phyloP scores from a whole-genome alignment of 2,797 vertebrate species.

The Rhynchonycteris naso region DNA sequence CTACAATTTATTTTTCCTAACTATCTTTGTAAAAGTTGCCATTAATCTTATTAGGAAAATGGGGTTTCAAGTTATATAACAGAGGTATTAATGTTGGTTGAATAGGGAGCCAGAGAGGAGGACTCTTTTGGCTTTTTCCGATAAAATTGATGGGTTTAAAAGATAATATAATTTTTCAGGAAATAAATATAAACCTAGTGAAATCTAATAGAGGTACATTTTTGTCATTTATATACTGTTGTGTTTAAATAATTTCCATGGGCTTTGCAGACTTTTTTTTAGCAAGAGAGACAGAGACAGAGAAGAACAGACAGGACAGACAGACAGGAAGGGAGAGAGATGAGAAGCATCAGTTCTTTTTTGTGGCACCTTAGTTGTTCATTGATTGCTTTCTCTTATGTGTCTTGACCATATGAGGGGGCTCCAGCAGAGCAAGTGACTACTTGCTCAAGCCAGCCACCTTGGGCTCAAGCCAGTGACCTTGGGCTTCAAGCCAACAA shows the following conservation, averaged over 20 bases:
- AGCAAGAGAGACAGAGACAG: too few species aligned
- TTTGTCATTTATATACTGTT: not conserved
- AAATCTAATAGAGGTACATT: not conserved
- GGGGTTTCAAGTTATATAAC: slow-evolving; percentile 4
- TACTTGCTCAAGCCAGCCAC: too few species aligned
- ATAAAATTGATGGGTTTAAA: slow-evolving; percentile 28
- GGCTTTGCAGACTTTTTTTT: not conserved
- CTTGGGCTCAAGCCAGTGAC: too few species aligned
- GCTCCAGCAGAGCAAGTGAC: too few species aligned
- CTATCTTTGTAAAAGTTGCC: slow-evolving; percentile 27
- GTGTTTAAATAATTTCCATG: slow-evolving; percentile 34
- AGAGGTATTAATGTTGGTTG: slow-evolving; percentile 15
- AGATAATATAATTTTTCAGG: not conserved
- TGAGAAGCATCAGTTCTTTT: too few species aligned
- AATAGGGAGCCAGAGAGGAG: not conserved
- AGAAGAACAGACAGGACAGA: too few species aligned
- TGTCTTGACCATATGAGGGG: too few species aligned
- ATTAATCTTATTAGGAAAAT: slow-evolving; percentile 36
- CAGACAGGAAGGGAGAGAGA: too few species aligned
- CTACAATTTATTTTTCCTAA: slow-evolving; percentile 19
- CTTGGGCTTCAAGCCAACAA: too few species aligned
- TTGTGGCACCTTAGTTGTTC: too few species aligned
- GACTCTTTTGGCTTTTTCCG: slow-evolving; percentile 12
- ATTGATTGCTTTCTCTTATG: too few species aligned
- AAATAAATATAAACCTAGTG: not conserved